These are phyloP conservation scores for Oxyteleia sp. DNA, from an alignment of 2,888 invertebrate genomes.

Conservation along the genomic window DNA sequence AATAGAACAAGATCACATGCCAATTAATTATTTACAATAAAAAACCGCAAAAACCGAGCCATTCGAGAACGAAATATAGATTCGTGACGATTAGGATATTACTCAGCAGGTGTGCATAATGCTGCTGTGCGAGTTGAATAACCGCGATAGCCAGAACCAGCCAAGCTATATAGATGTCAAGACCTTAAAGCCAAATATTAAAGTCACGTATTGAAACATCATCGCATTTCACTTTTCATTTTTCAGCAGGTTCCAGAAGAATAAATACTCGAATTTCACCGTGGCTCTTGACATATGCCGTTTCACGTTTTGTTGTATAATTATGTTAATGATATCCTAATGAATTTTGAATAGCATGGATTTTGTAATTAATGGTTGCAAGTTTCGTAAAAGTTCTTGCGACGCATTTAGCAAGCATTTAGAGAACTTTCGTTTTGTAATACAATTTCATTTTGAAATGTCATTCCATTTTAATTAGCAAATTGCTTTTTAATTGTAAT, in stretches of 20 bases:
- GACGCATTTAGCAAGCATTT: no score
- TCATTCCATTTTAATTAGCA: no score
- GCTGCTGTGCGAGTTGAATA: constrained; percentile 52
- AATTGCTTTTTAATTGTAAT: no score
- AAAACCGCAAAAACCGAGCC: not conserved
- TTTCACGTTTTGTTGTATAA: not conserved
- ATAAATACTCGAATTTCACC: constrained; percentile 8
- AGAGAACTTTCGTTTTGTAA: no score
- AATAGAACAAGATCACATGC: no score
- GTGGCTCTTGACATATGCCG: not conserved
- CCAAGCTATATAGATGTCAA: constrained; percentile 40
- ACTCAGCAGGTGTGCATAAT: constrained; percentile 53
- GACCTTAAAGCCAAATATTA: constrained; percentile 46
- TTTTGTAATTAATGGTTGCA: no score
- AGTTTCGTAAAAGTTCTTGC: no score
- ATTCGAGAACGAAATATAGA: constrained; percentile 27
- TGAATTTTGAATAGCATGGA: no score
- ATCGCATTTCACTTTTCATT: constrained; percentile 18
- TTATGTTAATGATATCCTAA: no score
- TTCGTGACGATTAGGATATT: constrained; percentile 39
- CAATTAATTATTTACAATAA: not conserved
- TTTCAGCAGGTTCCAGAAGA: not conserved
- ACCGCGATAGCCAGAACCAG: constrained; percentile 27
- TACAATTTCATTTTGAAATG: no score
- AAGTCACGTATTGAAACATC: constrained; percentile 31